A percentile compares a stretch with the other conserved stretches of the same genome.
Conservation (phyloP, 2,113 vertebrate genomes). For the Clinocottus analis region DNA sequence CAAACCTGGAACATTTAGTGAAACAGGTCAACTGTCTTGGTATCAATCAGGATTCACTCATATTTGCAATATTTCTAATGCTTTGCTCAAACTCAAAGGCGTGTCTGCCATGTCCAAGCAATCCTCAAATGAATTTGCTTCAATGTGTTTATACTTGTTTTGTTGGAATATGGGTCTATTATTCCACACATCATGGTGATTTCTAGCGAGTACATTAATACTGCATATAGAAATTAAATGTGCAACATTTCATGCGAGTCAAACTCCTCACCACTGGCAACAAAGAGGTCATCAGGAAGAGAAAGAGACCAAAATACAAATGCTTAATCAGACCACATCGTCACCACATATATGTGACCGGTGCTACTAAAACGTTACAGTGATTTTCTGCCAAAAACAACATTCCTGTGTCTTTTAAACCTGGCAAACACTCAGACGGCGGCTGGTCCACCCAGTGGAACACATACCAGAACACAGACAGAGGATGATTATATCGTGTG, state of each 20-base stretch:
- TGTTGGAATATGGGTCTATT: neutral
- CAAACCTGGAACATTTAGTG: neutral
- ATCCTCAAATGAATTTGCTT: neutral
- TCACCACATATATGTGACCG: neutral
- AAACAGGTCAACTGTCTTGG: neutral
- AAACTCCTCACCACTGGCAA: neutral
- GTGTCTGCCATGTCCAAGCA: neutral
- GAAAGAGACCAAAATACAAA: neutral
- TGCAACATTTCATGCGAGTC: neutral
- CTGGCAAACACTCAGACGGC: constrained; percentile 16
- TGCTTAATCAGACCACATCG: neutral
- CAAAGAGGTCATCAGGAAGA: neutral
- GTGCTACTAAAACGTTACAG: constrained; percentile 12
- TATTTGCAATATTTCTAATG: neutral
- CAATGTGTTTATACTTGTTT: neutral
- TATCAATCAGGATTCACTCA: neutral
- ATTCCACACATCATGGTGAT: neutral
- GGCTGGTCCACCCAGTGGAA: constrained; percentile 4
- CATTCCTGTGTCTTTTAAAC: constrained; percentile 43
- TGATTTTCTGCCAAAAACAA: constrained; percentile 28
- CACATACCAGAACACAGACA: constrained; percentile 27
- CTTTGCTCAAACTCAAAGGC: neutral
- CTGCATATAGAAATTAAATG: neutral
- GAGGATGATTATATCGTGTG: neutral
- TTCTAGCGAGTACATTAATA: constrained; percentile 6